These are phyloP conservation scores for Scaptomyza hsui DNA, from an alignment of 1,140 invertebrate species.

Conservation along the genomic window DNA sequence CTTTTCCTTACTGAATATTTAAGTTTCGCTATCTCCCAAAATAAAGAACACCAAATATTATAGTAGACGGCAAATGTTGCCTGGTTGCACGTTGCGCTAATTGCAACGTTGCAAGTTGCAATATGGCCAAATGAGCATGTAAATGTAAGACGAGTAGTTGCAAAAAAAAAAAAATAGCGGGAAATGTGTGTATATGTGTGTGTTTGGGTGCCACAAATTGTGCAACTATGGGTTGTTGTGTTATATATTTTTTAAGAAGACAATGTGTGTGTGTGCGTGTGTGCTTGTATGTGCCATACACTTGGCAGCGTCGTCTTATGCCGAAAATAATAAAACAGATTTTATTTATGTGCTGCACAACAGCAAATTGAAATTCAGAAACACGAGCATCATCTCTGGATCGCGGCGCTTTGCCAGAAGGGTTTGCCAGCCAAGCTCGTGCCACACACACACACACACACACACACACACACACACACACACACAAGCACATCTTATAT, in stretches of 20 bases:
- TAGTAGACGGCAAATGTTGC: constrained; percentile 7
- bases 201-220: too few species aligned
- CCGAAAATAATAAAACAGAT: constrained; percentile 77
- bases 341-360: constrained; percentile 77
- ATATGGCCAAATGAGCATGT: constrained; percentile 38
- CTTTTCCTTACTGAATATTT: too few species aligned
- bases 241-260: too few species aligned
- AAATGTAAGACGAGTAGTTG: constrained; percentile 14
- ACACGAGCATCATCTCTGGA: constrained; percentile 51
- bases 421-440: constrained; percentile 28
- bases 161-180: too few species aligned
- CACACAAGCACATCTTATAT: constrained; percentile 4
- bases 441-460: constrained; percentile 9
- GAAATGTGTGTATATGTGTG: not conserved
- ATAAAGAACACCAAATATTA: too few species aligned
- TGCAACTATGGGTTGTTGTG: too few species aligned
- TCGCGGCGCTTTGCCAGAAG: constrained; percentile 37
- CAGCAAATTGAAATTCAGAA: constrained; percentile 73
- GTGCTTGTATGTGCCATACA: too few species aligned
- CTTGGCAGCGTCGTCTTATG: constrained; percentile 58
- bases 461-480: constrained; percentile 5
- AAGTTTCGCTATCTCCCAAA: too few species aligned
- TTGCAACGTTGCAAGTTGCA: constrained; percentile 67
- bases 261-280: not conserved
- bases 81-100: constrained; percentile 57